Evolutionary conservation across 2,113 vertebrate genomes (phyloP).

Genomic region (Alligator mississippiensis): DNA sequence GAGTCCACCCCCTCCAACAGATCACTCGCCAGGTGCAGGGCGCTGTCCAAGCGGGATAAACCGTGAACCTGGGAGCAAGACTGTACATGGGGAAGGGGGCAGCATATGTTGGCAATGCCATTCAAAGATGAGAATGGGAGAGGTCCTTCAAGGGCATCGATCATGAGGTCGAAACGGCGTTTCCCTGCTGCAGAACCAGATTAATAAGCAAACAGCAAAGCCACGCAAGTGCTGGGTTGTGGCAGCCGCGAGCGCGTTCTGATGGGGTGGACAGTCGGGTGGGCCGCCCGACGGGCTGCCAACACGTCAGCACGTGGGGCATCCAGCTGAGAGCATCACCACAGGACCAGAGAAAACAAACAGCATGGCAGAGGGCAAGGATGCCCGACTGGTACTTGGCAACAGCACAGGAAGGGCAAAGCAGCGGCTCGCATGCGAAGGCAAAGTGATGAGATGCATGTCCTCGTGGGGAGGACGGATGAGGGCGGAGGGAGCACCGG

Average conservation of each 20-base stretch:
- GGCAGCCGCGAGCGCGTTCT: too few relatives aligned
- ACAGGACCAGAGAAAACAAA: constrained; percentile 14
- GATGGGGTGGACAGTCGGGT: background rate
- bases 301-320: background rate
- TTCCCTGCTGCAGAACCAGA: background rate
- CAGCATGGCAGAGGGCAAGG: constrained; percentile 2
- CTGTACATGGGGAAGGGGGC: background rate
- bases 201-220: too few relatives aligned
- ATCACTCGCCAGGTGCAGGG: constrained; percentile 84
- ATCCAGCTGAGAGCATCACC: background rate
- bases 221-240: too few relatives aligned
- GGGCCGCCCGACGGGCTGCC: background rate
- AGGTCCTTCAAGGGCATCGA: background rate
- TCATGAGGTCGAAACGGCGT: background rate
- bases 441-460: background rate
- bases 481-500: background rate
- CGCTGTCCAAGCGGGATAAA: constrained; percentile 93
- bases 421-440: background rate
- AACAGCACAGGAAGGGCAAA: background rate
- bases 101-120: background rate
- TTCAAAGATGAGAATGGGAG: background rate
- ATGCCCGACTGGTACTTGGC: background rate
- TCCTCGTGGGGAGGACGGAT: background rate
- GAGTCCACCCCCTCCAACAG: too few relatives aligned
- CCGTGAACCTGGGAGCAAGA: too few relatives aligned